These are phyloP conservation scores for Proisotoma minuta DNA, from an alignment of 2,888 invertebrate species.

Conservation along the genomic window DNA sequence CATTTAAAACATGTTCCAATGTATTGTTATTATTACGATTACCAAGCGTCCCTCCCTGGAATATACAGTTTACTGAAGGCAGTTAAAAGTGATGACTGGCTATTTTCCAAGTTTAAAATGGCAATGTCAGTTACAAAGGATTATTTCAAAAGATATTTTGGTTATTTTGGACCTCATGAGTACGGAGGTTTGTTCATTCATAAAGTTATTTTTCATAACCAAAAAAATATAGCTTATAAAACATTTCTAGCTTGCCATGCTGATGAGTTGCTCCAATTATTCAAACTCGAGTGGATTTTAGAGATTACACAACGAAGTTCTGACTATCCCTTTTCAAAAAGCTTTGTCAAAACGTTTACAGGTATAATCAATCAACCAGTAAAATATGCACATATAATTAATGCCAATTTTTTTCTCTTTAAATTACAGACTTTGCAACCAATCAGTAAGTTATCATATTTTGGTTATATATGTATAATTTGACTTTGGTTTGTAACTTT, in stretches of 20 bases:
- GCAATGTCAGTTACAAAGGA: conserved; percentile 1
- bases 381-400: too few species aligned
- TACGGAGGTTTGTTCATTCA: too few species aligned
- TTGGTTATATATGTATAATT: not conserved
- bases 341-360: conserved; percentile 23
- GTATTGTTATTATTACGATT: conserved; percentile 33
- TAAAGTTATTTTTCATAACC: too few species aligned
- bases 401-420: too few species aligned
- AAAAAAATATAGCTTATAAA: too few species aligned
- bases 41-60: conserved; percentile 10
- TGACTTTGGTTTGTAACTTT: not conserved
- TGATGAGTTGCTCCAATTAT: conserved; percentile 26
- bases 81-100: conserved; percentile 14
- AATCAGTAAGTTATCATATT: conserved; percentile 17
- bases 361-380: not conserved
- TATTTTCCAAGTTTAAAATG: conserved; percentile 17
- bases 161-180: conserved; percentile 18
- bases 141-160: not conserved
- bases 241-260: conserved; percentile 22
- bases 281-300: conserved; percentile 15
- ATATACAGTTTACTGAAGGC: conserved; percentile 18
- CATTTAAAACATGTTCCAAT: conserved; percentile 24
- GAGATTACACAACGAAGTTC: conserved; percentile 1
- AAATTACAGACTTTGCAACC: conserved; percentile 22
- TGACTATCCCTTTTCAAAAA: conserved; percentile 25